Conservation (phyloP, 2,888 invertebrate species). For the Zaprionus bogoriensis region DNA sequence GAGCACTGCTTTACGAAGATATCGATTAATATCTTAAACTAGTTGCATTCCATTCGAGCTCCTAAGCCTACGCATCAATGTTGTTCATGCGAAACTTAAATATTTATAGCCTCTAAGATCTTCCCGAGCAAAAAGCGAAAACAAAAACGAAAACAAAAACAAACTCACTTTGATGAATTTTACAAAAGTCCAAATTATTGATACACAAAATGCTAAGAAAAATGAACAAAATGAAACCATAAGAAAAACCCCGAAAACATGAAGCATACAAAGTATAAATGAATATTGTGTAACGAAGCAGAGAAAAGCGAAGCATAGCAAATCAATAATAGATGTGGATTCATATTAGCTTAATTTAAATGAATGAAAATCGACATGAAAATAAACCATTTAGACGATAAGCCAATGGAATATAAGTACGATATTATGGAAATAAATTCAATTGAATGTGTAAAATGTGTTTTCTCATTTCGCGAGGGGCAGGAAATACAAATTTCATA, state of each 20-base stretch:
- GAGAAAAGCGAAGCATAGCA: conserved; percentile 30
- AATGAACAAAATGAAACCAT: not conserved
- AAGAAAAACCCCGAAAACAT: conserved; percentile 8
- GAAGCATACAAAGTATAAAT: conserved; percentile 18
- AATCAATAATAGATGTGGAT: conserved; percentile 63
- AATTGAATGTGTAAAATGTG: conserved; percentile 62
- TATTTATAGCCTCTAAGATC: conserved; percentile 34
- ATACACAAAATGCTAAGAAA: conserved; percentile 31
- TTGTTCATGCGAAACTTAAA: conserved; percentile 62
- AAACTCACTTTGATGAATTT: conserved; percentile 70
- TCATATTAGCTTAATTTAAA: conserved; percentile 66
- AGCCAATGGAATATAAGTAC: conserved; percentile 58
- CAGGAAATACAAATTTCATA: not conserved
- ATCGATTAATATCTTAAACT: conserved; percentile 20
- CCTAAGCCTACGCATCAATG: conserved; percentile 70
- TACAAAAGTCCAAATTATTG: conserved; percentile 72
- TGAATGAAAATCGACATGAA: conserved; percentile 24
- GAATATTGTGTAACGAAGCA: conserved; percentile 32
- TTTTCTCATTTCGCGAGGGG: not conserved
- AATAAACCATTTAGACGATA: conserved; percentile 55
- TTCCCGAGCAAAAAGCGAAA: conserved; percentile 9
- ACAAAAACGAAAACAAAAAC: conserved; percentile 2
- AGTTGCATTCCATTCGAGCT: conserved; percentile 55
- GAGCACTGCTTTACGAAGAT: not conserved
- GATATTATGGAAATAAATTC: conserved; percentile 70